Percentiles rank a stretch among this genome's conserved stretches.
phyloP scores from a whole-genome alignment of 2,113 vertebrate genomes.

The Proteles cristata region DNA sequence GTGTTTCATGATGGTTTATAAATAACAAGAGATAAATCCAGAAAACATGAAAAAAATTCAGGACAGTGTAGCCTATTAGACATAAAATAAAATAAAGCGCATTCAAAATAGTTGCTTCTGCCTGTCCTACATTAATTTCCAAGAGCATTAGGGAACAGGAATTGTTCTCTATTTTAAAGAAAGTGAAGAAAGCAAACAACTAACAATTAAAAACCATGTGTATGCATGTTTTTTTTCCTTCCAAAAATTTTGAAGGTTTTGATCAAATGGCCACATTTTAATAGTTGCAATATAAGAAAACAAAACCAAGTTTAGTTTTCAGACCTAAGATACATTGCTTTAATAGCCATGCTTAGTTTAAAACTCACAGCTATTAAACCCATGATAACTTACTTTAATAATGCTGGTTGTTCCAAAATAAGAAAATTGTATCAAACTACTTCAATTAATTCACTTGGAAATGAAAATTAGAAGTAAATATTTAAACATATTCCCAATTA shows the following conservation, averaged over 20 bases:
- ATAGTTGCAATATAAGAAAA: slow-evolving; percentile 25
- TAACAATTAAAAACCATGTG: not conserved
- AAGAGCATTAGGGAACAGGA: not conserved
- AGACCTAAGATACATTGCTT: slow-evolving; percentile 26
- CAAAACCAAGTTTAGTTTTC: not conserved
- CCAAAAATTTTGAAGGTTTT: not conserved
- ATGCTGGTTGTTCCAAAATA: slow-evolving; percentile 73
- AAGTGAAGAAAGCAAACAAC: not conserved
- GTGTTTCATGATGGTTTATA: not conserved
- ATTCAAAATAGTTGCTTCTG: not conserved
- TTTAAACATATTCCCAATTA: slow-evolving; percentile 34
- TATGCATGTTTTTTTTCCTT: not conserved
- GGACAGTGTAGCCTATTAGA: not conserved
- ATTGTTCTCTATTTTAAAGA: not conserved
- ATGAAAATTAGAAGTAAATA: slow-evolving; percentile 58
- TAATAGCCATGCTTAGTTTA: slow-evolving; percentile 66
- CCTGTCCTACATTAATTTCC: not conserved
- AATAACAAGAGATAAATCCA: not conserved
- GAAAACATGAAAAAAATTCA: not conserved
- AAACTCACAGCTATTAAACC: slow-evolving; percentile 60
- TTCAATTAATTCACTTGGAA: slow-evolving; percentile 71
- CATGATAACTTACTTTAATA: slow-evolving; percentile 83
- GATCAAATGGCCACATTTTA: not conserved
- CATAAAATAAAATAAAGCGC: not conserved
- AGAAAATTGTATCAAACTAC: slow-evolving; percentile 66